Evolutionary conservation across 2,113 vertebrate species (phyloP), one percentile per base, ranked within the genome.

Genomic region (Rhinolophus ferrumequinum): DNA sequence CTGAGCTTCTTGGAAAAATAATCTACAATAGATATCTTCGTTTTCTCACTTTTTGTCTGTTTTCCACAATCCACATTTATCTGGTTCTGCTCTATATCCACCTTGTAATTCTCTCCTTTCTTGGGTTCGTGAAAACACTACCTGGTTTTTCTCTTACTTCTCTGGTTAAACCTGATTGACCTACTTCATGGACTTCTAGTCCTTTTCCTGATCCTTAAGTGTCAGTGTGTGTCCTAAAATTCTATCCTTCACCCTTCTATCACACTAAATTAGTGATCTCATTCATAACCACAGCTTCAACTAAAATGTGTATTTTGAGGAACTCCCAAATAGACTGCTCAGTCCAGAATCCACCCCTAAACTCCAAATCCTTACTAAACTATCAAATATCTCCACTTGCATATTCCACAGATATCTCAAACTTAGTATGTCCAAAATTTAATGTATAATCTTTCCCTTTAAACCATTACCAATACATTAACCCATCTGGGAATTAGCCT

Each of bases 311-410:
- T 52, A 70, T 93, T 90, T 90, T 69, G 56, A 81, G 30, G 35
- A 52, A 92, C 26, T 93, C 70, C 70, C 75, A 90, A 86, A 94
- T 14, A 96, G 41, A 92, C n/a, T 47, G 35, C 18, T 84, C n/a
- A 95, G 58, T 87, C 3, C 58, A 95, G 35, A 93, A 47, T 10
- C 11, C 11, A 41, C n/a, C 41, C 62, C n/a, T 87, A 58, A 58
- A 95, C 14, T 95, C 38, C 10, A 82, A 35, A 82, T 79, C 33
- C 28, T 15, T 28, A 88, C 41, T 75, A 41, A 93, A 73, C 50
- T 88, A 88, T 38, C 24, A 96, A 85, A 38, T 86, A 77, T 47
- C 52, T 95, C 44, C 94, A 85, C 5, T 81, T 81, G 33, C 15
- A 80, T 90, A 69, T 41, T 95, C n/a, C 28, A 83, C 5, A 79